These are phyloP conservation scores for Lepilemur ruficaudatus DNA, from an alignment of 2,797 vertebrate genomes.

Conservation along the genomic window DNA sequence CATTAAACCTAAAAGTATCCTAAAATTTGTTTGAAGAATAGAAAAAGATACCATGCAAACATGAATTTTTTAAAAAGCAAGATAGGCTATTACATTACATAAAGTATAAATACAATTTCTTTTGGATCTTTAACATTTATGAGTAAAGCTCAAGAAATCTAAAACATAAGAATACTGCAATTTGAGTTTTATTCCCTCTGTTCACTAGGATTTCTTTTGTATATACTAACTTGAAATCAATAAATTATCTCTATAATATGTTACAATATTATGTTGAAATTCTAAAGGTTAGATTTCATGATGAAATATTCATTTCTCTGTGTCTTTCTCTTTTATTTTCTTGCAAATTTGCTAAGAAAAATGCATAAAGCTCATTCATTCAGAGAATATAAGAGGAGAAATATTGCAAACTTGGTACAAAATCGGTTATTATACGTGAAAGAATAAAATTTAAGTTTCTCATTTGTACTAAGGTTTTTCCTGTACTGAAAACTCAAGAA, in stretches of 20 bases:
- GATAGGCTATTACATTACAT: background rate
- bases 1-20: background rate
- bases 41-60: background rate
- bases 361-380: background rate
- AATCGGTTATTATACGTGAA: background rate
- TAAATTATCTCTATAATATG: background rate
- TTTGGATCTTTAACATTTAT: background rate
- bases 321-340: background rate
- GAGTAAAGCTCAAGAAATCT: background rate
- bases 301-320: background rate
- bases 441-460: background rate
- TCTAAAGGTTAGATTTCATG: conserved; percentile 20
- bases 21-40: background rate
- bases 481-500: background rate
- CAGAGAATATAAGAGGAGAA: conserved; percentile 2
- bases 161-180: background rate
- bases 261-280: background rate
- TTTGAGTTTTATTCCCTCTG: background rate
- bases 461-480: background rate
- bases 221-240: background rate
- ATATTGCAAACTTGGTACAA: background rate
- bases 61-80: background rate
- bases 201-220: background rate
- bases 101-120: background rate
- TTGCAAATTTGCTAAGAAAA: conserved; percentile 25